These are phyloP conservation scores for Mustela nigripes DNA, from an alignment of 2,113 vertebrate species.

Conservation along the genomic window DNA sequence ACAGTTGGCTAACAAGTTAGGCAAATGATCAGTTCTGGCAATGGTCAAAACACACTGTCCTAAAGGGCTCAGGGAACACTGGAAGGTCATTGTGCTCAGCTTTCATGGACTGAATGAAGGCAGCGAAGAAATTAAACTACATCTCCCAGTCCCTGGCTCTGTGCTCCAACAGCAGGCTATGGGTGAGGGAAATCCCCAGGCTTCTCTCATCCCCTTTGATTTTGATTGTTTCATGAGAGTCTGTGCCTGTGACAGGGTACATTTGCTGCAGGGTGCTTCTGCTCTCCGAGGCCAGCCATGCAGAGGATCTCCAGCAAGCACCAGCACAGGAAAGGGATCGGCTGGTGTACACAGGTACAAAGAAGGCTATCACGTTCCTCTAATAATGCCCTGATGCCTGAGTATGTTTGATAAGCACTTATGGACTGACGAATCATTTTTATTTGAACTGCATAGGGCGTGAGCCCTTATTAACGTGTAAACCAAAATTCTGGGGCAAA, in stretches of 20 bases:
- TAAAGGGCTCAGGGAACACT: not conserved
- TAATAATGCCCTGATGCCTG: not conserved
- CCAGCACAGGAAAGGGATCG: not conserved
- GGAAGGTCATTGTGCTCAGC: constrained; percentile 14
- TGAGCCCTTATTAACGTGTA: not conserved
- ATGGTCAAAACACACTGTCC: not conserved
- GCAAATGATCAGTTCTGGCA: constrained; percentile 59
- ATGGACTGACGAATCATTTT: not conserved
- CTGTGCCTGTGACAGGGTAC: not conserved
- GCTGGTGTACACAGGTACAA: accelerated
- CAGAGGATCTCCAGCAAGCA: not conserved
- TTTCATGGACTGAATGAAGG: not conserved
- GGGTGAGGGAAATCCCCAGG: too few relatives aligned
- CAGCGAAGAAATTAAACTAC: not conserved
- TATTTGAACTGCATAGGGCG: not conserved
- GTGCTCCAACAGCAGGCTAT: accelerated
- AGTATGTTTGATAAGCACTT: not conserved
- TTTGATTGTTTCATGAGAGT: not conserved
- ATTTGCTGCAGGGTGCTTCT: not conserved
- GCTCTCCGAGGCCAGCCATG: not conserved
- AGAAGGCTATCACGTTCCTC: accelerated
- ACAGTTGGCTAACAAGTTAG: not conserved
- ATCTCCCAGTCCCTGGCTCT: too few relatives aligned
- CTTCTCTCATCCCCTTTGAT: not conserved
- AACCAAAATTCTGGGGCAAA: not conserved